These are phyloP conservation scores for Oryzias woworae DNA, from an alignment of 2,113 vertebrate genomes.

Conservation along the genomic window DNA sequence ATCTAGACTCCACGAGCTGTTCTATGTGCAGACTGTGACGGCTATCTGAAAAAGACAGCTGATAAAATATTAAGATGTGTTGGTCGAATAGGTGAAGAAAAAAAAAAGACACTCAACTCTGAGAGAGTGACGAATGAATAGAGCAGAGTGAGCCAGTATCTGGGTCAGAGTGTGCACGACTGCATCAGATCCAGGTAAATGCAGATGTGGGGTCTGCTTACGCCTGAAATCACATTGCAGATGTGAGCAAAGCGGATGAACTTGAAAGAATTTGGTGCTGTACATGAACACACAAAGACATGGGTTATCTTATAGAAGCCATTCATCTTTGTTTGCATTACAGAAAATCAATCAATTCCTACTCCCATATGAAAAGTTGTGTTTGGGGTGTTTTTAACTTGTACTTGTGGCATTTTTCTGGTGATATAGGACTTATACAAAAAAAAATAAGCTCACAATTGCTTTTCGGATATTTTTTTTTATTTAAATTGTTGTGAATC, in stretches of 20 bases:
- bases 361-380: too few relatives aligned
- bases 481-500: too few relatives aligned
- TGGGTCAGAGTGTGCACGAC: slow-evolving; percentile 1
- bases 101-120: slow-evolving; percentile 31
- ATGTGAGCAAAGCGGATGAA: neutral
- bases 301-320: slow-evolving; percentile 22
- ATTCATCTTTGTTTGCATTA: slow-evolving; percentile 8
- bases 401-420: too few relatives aligned
- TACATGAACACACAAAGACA: slow-evolving; percentile 22
- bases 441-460: too few relatives aligned
- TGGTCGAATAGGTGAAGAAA: slow-evolving; percentile 32
- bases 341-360: too few relatives aligned
- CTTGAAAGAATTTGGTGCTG: slow-evolving; percentile 5
- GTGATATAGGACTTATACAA: too few relatives aligned
- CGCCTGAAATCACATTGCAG: neutral
- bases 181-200: slow-evolving; percentile 20
- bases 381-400: too few relatives aligned
- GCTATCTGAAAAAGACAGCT: slow-evolving; percentile 22
- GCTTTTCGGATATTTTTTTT: too few relatives aligned
- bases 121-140: slow-evolving; percentile 1
- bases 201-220: slow-evolving; percentile 15
- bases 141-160: slow-evolving; percentile 6
- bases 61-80: slow-evolving; percentile 63
- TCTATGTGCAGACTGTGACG: slow-evolving; percentile 2
- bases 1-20: neutral